phyloP scores from a whole-genome alignment of 2,888 invertebrate genomes.

The Hemicrepidius hirtus region DNA sequence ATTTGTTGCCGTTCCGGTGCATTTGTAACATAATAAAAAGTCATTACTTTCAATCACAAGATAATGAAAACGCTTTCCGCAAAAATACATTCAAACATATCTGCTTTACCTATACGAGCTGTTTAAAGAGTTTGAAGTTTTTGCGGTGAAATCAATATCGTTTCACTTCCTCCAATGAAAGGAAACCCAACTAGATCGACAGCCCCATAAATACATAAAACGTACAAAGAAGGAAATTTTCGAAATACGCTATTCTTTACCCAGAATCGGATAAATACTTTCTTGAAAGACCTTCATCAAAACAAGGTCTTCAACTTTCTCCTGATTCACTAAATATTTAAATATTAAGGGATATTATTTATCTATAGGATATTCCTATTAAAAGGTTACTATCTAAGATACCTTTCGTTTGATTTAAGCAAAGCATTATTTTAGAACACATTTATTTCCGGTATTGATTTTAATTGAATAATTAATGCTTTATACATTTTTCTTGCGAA shows the following conservation, averaged over 20 bases:
- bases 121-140: slow-evolving; percentile 7
- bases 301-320: too few relatives aligned
- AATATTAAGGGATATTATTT: too few relatives aligned
- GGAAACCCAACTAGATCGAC: slow-evolving; percentile 18
- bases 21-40: slow-evolving; percentile 12
- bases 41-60: slow-evolving; percentile 4
- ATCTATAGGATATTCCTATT: too few relatives aligned
- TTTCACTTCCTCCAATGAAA: slow-evolving; percentile 15
- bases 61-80: slow-evolving; percentile 21
- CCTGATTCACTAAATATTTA: too few relatives aligned
- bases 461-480: too few relatives aligned
- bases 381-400: too few relatives aligned
- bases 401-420: too few relatives aligned
- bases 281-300: slow-evolving; percentile 2
- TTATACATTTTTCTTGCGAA: too few relatives aligned
- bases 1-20: slow-evolving; percentile 9
- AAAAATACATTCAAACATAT: slow-evolving; percentile 14
- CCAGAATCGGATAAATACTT: slow-evolving; percentile 19
- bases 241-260: slow-evolving; percentile 3
- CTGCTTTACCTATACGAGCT: slow-evolving; percentile 15
- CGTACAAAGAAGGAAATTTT: slow-evolving; percentile 6
- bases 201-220: slow-evolving; percentile 22
- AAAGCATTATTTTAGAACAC: too few relatives aligned
- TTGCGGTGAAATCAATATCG: slow-evolving; percentile 15
- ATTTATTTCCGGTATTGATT: too few relatives aligned